Percentiles rank a stretch among this genome's conserved stretches.
Evolutionary conservation across 2,888 invertebrate species (phyloP).

Genomic region (Pachymerium ferrugineum): DNA sequence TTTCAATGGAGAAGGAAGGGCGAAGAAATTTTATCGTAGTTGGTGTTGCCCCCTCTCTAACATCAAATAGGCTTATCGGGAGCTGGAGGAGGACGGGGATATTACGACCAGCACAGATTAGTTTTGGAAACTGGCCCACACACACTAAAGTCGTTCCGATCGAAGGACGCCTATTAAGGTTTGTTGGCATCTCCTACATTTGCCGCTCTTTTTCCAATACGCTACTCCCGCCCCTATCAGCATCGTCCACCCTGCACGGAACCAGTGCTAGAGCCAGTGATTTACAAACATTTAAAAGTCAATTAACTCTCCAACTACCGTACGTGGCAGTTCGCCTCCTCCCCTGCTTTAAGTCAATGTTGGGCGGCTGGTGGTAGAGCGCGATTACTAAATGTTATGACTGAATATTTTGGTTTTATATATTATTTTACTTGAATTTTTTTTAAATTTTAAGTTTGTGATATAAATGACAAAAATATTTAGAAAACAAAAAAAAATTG

Average conservation of each 20-base stretch:
- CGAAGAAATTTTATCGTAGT: conserved; percentile 13
- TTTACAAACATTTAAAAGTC: conserved; percentile 13
- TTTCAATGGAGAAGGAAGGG: conserved; percentile 8
- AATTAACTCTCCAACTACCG: neutral
- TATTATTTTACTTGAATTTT: too few species aligned
- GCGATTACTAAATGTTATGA: too few species aligned
- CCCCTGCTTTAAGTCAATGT: neutral
- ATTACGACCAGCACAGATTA: conserved; percentile 13
- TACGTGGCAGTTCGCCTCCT: neutral
- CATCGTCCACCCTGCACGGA: conserved; percentile 8
- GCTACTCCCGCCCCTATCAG: neutral
- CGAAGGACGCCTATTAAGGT: conserved; percentile 13
- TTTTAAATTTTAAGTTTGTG: too few species aligned
- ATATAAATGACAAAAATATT: too few species aligned
- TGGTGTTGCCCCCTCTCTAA: conserved; percentile 8
- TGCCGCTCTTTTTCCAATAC: neutral
- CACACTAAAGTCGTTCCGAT: conserved; percentile 13
- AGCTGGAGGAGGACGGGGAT: conserved; percentile 8
- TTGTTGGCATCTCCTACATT: conserved; percentile 13
- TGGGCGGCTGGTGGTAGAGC: too few species aligned
- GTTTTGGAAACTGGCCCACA: conserved; percentile 13
- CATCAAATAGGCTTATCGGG: conserved; percentile 13
- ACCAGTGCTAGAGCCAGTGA: conserved; percentile 2
- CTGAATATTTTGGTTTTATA: too few species aligned
- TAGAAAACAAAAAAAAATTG: too few species aligned